Conservation (phyloP, 2,888 invertebrate species). For the Lottia gigantea region DNA sequence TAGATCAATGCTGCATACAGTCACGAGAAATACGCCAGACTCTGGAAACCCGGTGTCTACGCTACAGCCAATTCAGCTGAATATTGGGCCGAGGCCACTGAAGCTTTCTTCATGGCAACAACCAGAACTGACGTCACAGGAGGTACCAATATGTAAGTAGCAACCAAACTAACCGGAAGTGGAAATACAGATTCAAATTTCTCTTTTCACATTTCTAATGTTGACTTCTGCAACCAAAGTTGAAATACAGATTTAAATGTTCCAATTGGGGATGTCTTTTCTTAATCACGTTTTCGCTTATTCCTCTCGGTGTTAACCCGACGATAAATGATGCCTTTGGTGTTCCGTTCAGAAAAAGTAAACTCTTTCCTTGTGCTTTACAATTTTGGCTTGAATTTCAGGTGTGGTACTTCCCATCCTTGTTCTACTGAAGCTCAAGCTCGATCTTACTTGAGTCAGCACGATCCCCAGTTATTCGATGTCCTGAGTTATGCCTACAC, state of each 20-base stretch:
- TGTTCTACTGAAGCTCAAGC: slow-evolving; percentile 28
- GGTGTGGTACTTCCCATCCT: background rate
- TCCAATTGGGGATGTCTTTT: no score
- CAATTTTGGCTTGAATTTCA: background rate
- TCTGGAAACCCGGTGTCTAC: slow-evolving; percentile 42
- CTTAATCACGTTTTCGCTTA: no score
- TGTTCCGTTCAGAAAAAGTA: no score
- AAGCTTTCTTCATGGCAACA: slow-evolving; percentile 44
- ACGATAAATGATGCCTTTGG: no score
- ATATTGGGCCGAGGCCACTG: slow-evolving; percentile 49
- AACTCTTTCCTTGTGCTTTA: background rate
- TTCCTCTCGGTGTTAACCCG: no score
- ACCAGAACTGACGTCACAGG: slow-evolving; percentile 34
- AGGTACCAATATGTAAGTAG: slow-evolving; percentile 44
- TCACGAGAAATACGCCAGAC: slow-evolving; percentile 31
- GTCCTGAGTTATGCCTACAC: slow-evolving; percentile 32
- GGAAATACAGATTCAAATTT: no score
- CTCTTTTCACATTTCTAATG: no score
- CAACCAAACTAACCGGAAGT: no score
- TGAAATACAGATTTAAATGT: no score
- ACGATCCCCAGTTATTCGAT: slow-evolving; percentile 30
- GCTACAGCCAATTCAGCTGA: slow-evolving; percentile 46
- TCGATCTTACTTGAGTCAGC: slow-evolving; percentile 21
- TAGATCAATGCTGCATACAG: slow-evolving; percentile 39
- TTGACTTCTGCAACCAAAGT: no score